phyloP scores from a whole-genome alignment of 2,113 vertebrate species.

The Fulmarus glacialis region DNA sequence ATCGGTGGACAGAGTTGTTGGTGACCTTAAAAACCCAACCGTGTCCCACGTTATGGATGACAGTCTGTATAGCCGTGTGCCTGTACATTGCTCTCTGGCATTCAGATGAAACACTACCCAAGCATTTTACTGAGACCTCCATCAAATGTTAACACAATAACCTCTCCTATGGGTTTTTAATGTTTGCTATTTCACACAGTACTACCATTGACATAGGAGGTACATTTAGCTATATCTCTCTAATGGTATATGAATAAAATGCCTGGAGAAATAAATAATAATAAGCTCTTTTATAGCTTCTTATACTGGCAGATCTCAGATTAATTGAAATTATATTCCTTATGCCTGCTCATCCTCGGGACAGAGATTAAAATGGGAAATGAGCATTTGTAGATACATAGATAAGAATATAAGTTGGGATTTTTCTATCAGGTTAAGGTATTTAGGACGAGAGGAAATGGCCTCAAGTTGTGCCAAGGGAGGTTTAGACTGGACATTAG shows the following conservation, averaged over 20 bases:
- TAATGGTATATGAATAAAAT: slow-evolving; percentile 9
- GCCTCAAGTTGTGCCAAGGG: too few species aligned
- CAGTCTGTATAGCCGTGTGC: rapidly evolving
- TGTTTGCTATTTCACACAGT: slow-evolving; percentile 5
- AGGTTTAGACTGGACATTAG: too few species aligned
- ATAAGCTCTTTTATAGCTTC: slow-evolving; percentile 9
- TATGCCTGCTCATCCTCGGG: neutral
- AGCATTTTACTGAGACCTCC: neutral
- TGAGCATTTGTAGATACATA: neutral
- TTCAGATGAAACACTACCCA: neutral
- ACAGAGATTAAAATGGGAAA: slow-evolving; percentile 35
- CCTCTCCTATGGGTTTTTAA: slow-evolving; percentile 29
- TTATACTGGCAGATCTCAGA: slow-evolving; percentile 28
- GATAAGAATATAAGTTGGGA: neutral
- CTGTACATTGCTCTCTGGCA: neutral
- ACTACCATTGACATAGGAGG: neutral
- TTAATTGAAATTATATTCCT: slow-evolving; percentile 55
- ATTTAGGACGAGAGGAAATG: too few species aligned
- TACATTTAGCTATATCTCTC: neutral
- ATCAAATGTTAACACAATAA: neutral
- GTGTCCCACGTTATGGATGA: rapidly evolving
- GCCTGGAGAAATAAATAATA: slow-evolving; percentile 56
- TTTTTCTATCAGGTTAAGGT: neutral
- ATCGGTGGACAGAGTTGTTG: rapidly evolving
- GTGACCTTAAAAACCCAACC: neutral